Evolutionary conservation across 1,140 invertebrate genomes (phyloP), one percentile per base, ranked within the genome.

Genomic region (Ctenoplectra terminalis): DNA sequence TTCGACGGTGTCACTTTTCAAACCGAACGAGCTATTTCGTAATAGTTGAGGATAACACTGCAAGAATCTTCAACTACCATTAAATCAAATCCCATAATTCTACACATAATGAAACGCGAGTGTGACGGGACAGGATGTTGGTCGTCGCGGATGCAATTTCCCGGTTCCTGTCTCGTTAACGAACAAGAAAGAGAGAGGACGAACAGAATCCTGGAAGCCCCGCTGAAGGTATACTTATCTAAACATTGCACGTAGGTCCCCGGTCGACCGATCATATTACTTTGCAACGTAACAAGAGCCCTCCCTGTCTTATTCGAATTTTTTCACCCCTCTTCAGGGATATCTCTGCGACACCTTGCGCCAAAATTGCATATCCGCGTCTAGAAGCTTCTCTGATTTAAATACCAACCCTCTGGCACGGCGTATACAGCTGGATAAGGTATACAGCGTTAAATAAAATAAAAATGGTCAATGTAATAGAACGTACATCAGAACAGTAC

Each of bases 201-300:
- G 40, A 82, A 82, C 66, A 80, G 81, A 72, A 83, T 56, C 50
- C 76, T 72, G 67, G 81, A 83, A 78, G 67, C 67, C 81, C 31
- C 31, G 64, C 4, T 48, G 60, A 72, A 73, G 66, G 76, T 70
- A 26, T 71, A 70, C 54, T 82, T 78, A 52, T 48, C 50, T 67
- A 58, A 70, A 72, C 61, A 54, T 83, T 71, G 71, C 76, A 70
- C 81, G 66, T 54, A 48, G 76, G 60, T 54, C 52, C 43, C 20
- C 26, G 4, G 48, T 31, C 67, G 43, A 67, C 58, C 76, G 31
- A 66, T 83, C 76, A 13, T 79, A 54, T 80, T 83, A 72, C 76
- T 13, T 29, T 15, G 4, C 13, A 15, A 20, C 43, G 67, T 72
- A 79, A 83, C 50, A 66, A 52, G 81, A 83, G 23, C 48, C 66